Conservation (phyloP, 2,888 invertebrate species). For the Acanthacorydalis orientalis region DNA sequence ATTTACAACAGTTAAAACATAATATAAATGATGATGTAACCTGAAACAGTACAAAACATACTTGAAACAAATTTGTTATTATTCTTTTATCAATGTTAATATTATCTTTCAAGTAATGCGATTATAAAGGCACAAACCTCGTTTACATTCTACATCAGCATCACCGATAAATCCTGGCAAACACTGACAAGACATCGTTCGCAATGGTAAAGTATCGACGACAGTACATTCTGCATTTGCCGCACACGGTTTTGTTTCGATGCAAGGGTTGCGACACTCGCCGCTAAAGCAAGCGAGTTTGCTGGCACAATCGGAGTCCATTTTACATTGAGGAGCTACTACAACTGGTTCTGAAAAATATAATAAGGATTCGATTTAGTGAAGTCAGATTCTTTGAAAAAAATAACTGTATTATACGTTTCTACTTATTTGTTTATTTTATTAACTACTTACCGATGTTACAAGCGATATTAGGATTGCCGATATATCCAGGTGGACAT, state of each 20-base stretch:
- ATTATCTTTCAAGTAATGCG: not conserved
- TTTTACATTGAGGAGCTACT: constrained; percentile 41
- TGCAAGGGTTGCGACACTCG: constrained; percentile 65
- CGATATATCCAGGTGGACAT: constrained; percentile 67
- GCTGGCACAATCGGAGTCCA: constrained; percentile 74
- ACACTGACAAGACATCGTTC: constrained; percentile 79
- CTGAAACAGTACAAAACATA: not conserved
- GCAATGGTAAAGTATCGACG: constrained; percentile 68
- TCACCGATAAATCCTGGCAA: constrained; percentile 69
- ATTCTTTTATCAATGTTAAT: not conserved
- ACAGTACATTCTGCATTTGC: constrained; percentile 67
- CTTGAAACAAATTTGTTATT: not conserved
- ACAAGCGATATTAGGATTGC: constrained; percentile 58
- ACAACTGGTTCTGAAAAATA: not conserved
- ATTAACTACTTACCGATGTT: constrained; percentile 30
- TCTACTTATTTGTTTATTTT: no score
- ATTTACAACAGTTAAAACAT: not conserved
- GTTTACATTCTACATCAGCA: constrained; percentile 67
- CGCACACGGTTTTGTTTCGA: constrained; percentile 62
- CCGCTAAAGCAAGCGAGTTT: constrained; percentile 68
- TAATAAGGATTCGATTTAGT: not conserved
- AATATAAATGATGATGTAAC: not conserved
- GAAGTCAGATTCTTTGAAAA: not conserved
- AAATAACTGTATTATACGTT: not conserved
- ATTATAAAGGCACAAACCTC: constrained; percentile 37